Base-by-base conservation (phyloP, 2,888 invertebrate species). In the Melinaea marsaeus region DNA sequence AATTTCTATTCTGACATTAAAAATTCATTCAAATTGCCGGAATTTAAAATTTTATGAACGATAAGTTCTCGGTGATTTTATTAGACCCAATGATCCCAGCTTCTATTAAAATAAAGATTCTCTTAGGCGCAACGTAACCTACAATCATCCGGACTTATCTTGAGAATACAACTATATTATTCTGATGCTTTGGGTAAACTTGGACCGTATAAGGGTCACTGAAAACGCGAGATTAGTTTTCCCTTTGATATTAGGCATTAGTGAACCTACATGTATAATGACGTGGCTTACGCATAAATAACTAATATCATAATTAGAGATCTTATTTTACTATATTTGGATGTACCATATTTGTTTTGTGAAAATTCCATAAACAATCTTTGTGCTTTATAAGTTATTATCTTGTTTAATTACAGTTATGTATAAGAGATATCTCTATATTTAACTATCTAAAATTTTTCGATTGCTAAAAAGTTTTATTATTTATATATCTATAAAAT, bases 221-320 rank as follows among this genome's bases (percentile, higher is more conserved):
- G 54, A 13, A 34, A 54, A 45, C 34, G 57, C 9, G 54, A 60
- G 63, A 60, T 63, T 63, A 60, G 57, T 51, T 37, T 57, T 57
- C 57, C 55, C 61, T 63, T 63, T 62, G 61, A 62, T 57, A 60
- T 55, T 13, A 35, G 22, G 54, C 48, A 60, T 63, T 63, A 60
- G 46, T 7, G 51, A 32, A 51, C 22, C 54, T 51, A 51, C 51
- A 51, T 51, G 32, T 32, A 32, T 51, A 51, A 51, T 51, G 7
- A 22, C n/a, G 32, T 51, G 51, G 51, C 51, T 51, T 51, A 51
- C 32, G 22, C 11, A 51, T 32, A 51, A 22, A 51, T 32, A 51
- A 51, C 6, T 51, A 51, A 51, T 32, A 32, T 51, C 2, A 2
- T 0, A 51, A 51, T 51, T 32, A 32, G 9, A 51, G 22, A 42